Percentiles rank a stretch among this genome's conserved stretches.
phyloP scores from a whole-genome alignment of 2,888 invertebrate genomes.

The Eucriotettix oculatus region DNA sequence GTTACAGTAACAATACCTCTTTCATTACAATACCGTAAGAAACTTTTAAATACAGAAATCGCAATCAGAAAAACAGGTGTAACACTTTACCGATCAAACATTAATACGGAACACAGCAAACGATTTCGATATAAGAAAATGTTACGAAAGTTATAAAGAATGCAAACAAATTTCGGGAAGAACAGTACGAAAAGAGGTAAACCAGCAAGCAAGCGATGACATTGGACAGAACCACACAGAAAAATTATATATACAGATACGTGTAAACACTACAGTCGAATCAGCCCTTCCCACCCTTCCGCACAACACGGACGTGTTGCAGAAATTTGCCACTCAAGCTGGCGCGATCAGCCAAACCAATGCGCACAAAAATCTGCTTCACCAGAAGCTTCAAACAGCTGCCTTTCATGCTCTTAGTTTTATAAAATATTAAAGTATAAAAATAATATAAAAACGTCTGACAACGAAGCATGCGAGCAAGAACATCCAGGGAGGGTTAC shows the following conservation, averaged over 20 bases:
- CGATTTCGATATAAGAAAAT: neutral
- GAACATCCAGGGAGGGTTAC: constrained; percentile 5
- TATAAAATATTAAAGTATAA: constrained; percentile 1
- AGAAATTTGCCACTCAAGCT: neutral
- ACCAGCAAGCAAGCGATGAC: constrained; percentile 7
- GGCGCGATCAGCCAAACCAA: neutral
- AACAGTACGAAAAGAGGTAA: constrained; percentile 4
- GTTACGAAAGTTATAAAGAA: neutral
- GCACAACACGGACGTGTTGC: neutral
- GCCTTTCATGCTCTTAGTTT: neutral
- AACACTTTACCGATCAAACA: too few species aligned
- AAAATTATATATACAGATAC: constrained; percentile 5
- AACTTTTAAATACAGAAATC: too few species aligned
- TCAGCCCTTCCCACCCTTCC: neutral
- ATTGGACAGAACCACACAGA: constrained; percentile 5
- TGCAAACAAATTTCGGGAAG: constrained; percentile 4
- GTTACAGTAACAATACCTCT: too few species aligned
- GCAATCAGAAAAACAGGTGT: too few species aligned
- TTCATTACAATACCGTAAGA: too few species aligned
- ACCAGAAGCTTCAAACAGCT: neutral
- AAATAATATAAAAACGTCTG: constrained; percentile 4
- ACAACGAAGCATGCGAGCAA: neutral
- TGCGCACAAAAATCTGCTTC: neutral
- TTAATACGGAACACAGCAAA: neutral
- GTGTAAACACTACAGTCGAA: constrained; percentile 1